phyloP scores from a whole-genome alignment of 2,113 vertebrate species.

The Equus przewalskii region DNA sequence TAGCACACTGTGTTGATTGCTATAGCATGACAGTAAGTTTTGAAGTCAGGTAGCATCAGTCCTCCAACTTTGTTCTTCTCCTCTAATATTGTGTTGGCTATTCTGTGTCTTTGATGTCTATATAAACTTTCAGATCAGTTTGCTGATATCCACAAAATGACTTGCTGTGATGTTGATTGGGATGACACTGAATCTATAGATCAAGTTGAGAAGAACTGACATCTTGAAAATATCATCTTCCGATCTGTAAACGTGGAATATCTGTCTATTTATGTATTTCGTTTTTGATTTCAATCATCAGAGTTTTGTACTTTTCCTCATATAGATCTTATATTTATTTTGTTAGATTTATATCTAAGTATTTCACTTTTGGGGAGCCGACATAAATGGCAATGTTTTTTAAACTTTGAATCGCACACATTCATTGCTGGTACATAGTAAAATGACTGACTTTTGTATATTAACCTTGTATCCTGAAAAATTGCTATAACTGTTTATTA shows the following conservation, averaged over 20 bases:
- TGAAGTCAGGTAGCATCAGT: background rate
- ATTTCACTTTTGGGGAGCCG: background rate
- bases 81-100: background rate
- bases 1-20: no score
- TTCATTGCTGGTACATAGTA: background rate
- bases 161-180: background rate
- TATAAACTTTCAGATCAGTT: background rate
- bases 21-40: background rate
- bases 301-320: background rate
- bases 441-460: background rate
- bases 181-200: background rate
- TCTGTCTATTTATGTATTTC: background rate
- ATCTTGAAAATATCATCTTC: background rate
- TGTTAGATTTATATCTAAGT: background rate
- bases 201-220: background rate
- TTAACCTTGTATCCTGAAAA: background rate
- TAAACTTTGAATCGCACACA: background rate
- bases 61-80: background rate
- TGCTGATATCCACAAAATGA: background rate
- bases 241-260: background rate
- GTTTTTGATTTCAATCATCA: background rate
- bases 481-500: background rate
- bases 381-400: background rate
- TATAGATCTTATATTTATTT: background rate
- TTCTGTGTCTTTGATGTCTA: background rate